phyloP scores from a whole-genome alignment of 2,797 vertebrate species.

The Notamacropus eugenii region DNA sequence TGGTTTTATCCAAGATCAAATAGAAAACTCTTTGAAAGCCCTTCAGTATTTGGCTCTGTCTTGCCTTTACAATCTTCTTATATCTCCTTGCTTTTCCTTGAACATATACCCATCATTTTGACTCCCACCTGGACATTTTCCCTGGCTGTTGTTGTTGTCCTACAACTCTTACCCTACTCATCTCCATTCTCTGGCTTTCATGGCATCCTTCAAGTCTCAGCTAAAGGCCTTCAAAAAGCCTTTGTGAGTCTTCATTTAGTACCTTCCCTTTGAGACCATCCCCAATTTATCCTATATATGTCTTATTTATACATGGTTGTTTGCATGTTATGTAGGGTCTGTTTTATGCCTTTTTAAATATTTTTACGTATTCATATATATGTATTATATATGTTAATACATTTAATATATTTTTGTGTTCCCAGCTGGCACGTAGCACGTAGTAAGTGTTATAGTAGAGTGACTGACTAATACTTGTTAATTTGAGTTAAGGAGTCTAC shows the following conservation, averaged over 20 bases:
- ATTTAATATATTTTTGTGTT: background rate
- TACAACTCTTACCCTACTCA: background rate
- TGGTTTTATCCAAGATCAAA: background rate
- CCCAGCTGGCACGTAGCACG: background rate
- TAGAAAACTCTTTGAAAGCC: background rate
- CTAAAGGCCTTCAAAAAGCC: background rate
- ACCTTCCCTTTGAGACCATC: background rate
- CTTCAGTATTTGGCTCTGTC: background rate
- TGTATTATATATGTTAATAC: too few relatives aligned
- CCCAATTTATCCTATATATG: background rate
- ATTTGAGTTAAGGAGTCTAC: background rate
- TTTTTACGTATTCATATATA: too few relatives aligned
- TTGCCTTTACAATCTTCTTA: background rate
- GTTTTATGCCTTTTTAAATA: background rate
- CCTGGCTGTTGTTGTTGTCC: background rate
- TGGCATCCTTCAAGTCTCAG: background rate
- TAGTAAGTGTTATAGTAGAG: background rate
- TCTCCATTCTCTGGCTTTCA: background rate
- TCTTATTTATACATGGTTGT: background rate
- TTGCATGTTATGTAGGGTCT: background rate
- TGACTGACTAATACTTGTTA: background rate
- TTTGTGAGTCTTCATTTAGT: background rate
- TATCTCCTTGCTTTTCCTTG: background rate
- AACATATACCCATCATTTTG: background rate
- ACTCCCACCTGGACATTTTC: background rate